These are phyloP conservation scores for Fregata magnificens DNA, from an alignment of 2,113 vertebrate species.

Conservation along the genomic window DNA sequence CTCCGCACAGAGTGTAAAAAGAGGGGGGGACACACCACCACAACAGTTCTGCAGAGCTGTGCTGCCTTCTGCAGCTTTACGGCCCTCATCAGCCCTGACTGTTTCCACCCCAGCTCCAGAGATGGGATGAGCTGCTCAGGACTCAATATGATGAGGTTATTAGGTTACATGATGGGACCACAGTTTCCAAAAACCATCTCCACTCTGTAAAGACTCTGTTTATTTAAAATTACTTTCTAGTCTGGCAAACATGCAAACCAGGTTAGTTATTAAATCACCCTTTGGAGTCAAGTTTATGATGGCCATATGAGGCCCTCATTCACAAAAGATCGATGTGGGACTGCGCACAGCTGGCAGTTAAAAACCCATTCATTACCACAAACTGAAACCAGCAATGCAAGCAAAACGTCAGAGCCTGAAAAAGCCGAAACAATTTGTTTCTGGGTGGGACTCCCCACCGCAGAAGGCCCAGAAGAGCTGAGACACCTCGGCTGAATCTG, in stretches of 20 bases:
- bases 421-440: neutral
- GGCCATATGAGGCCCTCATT: conserved; percentile 6
- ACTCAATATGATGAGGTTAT: neutral
- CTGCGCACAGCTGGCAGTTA: neutral
- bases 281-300: neutral
- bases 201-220: neutral
- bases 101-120: neutral
- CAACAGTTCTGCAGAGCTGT: neutral
- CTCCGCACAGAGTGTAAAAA: neutral
- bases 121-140: neutral
- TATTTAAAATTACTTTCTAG: neutral
- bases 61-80: neutral
- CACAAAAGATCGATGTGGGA: neutral
- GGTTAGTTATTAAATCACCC: neutral
- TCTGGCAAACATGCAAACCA: neutral
- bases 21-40: too few species aligned
- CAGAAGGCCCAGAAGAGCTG: neutral
- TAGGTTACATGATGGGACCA: neutral
- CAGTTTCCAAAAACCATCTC: neutral
- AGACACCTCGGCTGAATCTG: neutral
- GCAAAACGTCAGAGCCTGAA: neutral
- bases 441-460: too few species aligned
- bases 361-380: neutral
- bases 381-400: neutral
- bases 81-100: neutral